Base-by-base conservation (phyloP, 37 sponge, comb jelly and placozoan species). In the Halisarca cf. caerulea region DNA sequence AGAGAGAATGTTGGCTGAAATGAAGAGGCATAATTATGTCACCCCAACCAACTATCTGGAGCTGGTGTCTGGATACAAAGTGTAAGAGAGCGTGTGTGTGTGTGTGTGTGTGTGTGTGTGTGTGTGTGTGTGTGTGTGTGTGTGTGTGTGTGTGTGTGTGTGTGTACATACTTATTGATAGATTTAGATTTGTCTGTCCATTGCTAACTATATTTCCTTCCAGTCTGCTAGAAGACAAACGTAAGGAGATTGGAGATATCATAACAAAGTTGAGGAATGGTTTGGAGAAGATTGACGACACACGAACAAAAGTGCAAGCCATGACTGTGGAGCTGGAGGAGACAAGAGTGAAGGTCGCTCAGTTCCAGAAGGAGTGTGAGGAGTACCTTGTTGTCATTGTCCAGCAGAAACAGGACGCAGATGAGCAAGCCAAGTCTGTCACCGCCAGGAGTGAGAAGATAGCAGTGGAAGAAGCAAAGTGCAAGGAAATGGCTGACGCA, bases 1-100 rank as follows among this genome's bases (percentile, higher is more conserved):
- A 7, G 87, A 99, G 42, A 71, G 80, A 37, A 99, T 99, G 99
- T 73, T 96, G 87, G 58, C 91, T 45, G 99, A 99, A 81, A 99
- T 96, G 99, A 96, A 95, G 83, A 84, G 99, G 38, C 92, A 95
- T 75, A 99, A 99, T 80, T 99, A 99, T 84, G 97, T 96, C 86
- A 99, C 99, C 23, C 95, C 99, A 11, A 99, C 99, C 18, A 99
- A 96, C 88, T 99, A 99, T 83, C 92, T 99, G 28, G 99, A 99
- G 71, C 86, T 99, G 17, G 99, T 99, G 39, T 74, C 94, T 64
- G 99, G 99, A 38, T 99, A 99, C 75, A 99, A 93, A 64, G 41
- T 24, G 92, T 94, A 80, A 81, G 92, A 38, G 4, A 34, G 33
- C 27, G 27, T 40, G 73, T 32, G 73, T 71, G 73, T 9, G 51